phyloP scores from a whole-genome alignment of 2,888 invertebrate species.

The Sinohyriopsis cumingii region DNA sequence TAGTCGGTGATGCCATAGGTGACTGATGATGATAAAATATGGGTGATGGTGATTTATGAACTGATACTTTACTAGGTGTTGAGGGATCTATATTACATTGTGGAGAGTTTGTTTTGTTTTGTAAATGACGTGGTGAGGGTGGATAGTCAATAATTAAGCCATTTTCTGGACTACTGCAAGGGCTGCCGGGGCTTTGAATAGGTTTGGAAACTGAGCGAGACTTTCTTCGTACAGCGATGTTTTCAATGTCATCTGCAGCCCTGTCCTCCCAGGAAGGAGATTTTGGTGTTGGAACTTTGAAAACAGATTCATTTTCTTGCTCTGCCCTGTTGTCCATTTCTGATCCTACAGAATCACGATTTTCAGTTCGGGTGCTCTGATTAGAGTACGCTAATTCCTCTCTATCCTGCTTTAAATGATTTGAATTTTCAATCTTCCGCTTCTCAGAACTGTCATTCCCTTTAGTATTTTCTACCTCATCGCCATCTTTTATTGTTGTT shows the following conservation, averaged over 20 bases:
- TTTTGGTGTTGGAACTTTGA: conserved; percentile 59
- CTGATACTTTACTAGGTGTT: conserved; percentile 12
- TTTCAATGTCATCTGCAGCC: conserved; percentile 39
- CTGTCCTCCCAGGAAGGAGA: conserved; percentile 36
- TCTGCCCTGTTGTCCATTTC: background rate
- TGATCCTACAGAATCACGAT: no score
- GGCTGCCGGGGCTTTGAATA: conserved; percentile 57
- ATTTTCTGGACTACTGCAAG: conserved; percentile 70
- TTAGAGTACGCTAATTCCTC: no score
- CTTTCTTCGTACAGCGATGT: conserved; percentile 29
- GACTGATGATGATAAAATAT: conserved; percentile 27
- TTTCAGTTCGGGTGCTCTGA: no score
- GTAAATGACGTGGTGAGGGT: conserved; percentile 35
- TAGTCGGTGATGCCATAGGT: conserved; percentile 20
- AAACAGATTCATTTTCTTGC: conserved; percentile 39
- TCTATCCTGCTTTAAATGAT: no score
- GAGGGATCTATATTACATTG: conserved; percentile 37
- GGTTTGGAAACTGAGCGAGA: conserved; percentile 28
- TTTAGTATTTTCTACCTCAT: no score
- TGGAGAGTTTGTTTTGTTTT: conserved; percentile 47
- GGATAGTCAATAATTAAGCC: conserved; percentile 70
- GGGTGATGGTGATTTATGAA: conserved; percentile 30
- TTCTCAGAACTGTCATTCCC: no score
- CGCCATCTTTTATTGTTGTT: no score
- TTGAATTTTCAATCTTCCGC: no score